Evolutionary conservation across 2,797 vertebrate species (phyloP), one percentile per base, ranked within the genome.

Genomic region (Tadarida brasiliensis): DNA sequence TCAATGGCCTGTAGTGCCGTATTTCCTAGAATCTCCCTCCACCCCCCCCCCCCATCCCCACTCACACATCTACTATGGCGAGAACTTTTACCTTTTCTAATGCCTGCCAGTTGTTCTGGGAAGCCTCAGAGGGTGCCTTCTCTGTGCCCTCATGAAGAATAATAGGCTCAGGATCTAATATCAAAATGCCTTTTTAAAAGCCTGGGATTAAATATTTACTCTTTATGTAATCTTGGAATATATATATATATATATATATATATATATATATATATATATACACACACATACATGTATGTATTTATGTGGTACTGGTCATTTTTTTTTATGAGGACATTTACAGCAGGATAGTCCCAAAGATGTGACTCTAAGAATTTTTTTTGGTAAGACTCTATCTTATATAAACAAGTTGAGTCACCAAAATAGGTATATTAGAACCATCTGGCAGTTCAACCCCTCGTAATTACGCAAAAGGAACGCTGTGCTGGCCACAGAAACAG

Each of bases 171-270:
- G 20, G 17, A 85, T 73, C 15, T 80, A 85, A 74, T 54, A 83
- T 82, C 22, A 84, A 85, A 95, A 35, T 35, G 26, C 3, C 35
- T 63, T 76, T 76, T 59, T 68, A 59, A 47, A 90, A 65, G 35
- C 7, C 11, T 76, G 24, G 49, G 39, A 81, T 76, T 85, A 54
- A 7, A 20, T 44, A 35, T 82, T 77, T 57, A n/a, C 7, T 65
- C 15, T 57, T 57, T 57, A 20, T 84, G 8, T 54, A 11, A 71
- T 19, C 15, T 15, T 49, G 24, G 15, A 39, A 63, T 39, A 10
- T n/a, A n/a, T n/a, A n/a, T n/a, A n/a, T n/a, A n/a, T n/a, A n/a
- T n/a, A n/a, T n/a, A n/a, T n/a, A n/a, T n/a, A n/a, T n/a, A n/a
- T n/a, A n/a, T n/a, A n/a, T n/a, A n/a, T n/a, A n/a, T n/a, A n/a